Evolutionary conservation across 2,113 vertebrate species (phyloP), one percentile per base, ranked within the genome.

Genomic region (Loxodonta africana): DNA sequence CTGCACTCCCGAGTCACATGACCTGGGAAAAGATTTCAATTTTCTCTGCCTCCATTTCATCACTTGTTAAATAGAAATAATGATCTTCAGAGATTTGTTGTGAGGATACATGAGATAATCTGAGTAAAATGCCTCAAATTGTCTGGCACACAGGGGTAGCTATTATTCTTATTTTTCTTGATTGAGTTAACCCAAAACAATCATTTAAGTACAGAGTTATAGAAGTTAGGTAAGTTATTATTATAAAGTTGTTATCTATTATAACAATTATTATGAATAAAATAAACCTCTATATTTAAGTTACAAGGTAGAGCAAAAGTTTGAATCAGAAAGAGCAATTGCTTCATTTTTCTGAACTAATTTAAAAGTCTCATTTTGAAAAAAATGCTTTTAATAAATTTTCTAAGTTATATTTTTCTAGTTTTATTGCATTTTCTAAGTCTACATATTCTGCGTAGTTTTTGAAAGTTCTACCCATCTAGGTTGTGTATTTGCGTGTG

Each of bases 291-390:
- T 74, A 10, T 14, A 78, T n/a, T 71, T 28, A 71, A 53, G 44
- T 95, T 46, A 62, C n/a, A 76, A 85, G 65, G 60, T 62, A 73
- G 44, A 76, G 51, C 53, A 74, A 90, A 90, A 91, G 9, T 60
- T 88, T 26, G 76, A 41, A 63, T 23, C n/a, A 30, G 51, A 85
- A 94, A 53, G 30, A 33, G 6, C 2, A 76, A 62, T 91, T 69
- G 2, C 73, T 92, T 94, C 5, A 73, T 17, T 88, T 94, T 94
- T 86, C 80, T 23, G 4, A 76, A 74, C 33, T 20, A 51, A 88
- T 67, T 37, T 85, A 83, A 82, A 93, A 23, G 4, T 4, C 48
- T 73, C n/a, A 76, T 53, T 69, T 51, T 46, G 21, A 51, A 63
- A 77, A 80, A 82, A 4, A 25, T 83, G 6, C 37, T 67, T 96